phyloP scores from a whole-genome alignment of 2,113 vertebrate genomes.

The Heteronetta atricapilla region DNA sequence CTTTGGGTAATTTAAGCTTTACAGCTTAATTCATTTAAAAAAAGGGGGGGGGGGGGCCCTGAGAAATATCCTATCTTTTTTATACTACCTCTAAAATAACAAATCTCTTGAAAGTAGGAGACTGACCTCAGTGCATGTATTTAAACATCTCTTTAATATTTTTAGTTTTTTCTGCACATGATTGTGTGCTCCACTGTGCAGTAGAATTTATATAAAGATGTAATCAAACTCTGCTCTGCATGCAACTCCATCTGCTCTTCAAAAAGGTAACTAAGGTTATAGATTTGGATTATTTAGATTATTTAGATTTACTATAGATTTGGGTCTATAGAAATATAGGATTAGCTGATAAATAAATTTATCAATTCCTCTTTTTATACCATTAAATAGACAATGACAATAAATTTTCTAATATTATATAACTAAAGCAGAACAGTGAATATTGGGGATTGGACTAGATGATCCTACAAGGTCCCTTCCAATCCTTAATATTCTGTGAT shows the following conservation, averaged over 20 bases:
- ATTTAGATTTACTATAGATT: too few species aligned
- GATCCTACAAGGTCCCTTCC: too few species aligned
- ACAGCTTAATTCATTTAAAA: background rate
- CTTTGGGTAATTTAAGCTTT: background rate
- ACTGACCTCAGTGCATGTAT: background rate
- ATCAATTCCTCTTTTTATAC: background rate
- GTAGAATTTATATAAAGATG: background rate
- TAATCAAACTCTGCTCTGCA: background rate
- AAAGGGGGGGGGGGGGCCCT: fast-evolving
- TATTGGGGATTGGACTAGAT: too few species aligned
- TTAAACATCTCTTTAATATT: background rate
- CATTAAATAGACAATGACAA: background rate
- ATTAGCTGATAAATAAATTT: background rate
- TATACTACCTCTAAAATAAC: background rate
- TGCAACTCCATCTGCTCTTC: background rate
- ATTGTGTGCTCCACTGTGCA: background rate
- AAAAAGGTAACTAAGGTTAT: background rate
- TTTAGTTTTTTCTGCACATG: background rate
- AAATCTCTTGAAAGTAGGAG: background rate
- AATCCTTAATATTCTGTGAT: too few species aligned
- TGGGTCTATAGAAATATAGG: background rate
- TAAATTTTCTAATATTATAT: background rate
- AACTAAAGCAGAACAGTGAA: background rate
- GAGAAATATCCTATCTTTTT: background rate
- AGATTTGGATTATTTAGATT: too few species aligned